phyloP scores from a whole-genome alignment of 2,797 vertebrate species.

The Peromyscus nudipes region DNA sequence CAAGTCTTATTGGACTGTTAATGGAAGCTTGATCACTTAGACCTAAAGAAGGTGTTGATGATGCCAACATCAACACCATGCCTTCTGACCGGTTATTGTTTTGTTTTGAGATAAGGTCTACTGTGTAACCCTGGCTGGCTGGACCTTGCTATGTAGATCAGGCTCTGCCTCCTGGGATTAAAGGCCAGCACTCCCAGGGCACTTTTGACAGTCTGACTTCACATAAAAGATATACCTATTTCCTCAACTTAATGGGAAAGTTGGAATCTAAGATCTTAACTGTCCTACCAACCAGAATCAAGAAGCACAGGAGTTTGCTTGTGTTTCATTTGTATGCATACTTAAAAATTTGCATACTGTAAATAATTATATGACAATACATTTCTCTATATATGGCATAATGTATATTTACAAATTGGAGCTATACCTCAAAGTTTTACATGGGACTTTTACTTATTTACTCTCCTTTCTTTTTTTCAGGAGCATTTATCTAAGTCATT shows the following conservation, averaged over 20 bases:
- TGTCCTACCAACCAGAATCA: background rate
- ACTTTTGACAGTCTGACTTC: background rate
- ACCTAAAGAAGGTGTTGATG: background rate
- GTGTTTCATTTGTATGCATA: background rate
- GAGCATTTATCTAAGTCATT: constrained; percentile 7
- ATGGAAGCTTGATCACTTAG: background rate
- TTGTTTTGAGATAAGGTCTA: background rate
- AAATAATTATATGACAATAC: background rate
- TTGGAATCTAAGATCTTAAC: background rate
- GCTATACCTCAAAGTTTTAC: background rate
- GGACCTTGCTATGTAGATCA: background rate
- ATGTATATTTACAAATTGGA: constrained; percentile 2
- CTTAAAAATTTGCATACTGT: background rate
- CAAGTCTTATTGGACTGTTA: background rate
- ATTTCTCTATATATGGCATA: background rate
- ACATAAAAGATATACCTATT: background rate
- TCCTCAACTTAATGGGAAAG: background rate
- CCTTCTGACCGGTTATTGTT: background rate
- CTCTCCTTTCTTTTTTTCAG: background rate
- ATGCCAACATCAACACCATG: no score
- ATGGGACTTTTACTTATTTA: background rate
- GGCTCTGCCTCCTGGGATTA: background rate
- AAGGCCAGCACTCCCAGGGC: background rate
- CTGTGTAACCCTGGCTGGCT: background rate
- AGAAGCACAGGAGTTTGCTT: background rate